A percentile compares a stretch with the other conserved stretches of the same genome.
Conservation (phyloP, 2,113 vertebrate genomes). For the Delphinus delphis region DNA sequence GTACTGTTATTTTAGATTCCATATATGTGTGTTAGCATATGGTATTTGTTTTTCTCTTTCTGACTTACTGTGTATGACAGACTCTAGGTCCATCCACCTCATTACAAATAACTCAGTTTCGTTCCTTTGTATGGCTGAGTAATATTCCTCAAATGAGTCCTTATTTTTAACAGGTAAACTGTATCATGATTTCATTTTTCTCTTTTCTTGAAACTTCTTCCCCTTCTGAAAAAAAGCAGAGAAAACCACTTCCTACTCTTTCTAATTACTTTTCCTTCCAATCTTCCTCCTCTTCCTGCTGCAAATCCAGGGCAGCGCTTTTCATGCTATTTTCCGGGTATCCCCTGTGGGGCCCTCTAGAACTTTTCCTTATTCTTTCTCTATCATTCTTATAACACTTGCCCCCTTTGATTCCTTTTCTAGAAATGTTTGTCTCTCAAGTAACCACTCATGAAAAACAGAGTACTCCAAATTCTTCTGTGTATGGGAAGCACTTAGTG, state of each 20-base stretch:
- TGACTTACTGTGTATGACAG: too few relatives aligned
- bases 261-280: not conserved
- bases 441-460: not conserved
- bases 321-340: not conserved
- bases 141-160: not conserved
- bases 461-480: not conserved
- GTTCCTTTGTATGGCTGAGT: too few relatives aligned
- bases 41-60: too few relatives aligned
- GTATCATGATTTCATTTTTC: not conserved
- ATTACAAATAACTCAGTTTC: too few relatives aligned
- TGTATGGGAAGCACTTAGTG: not conserved
- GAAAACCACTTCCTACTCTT: not conserved
- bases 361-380: not conserved
- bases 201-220: not conserved
- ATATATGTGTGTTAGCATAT: too few relatives aligned
- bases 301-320: not conserved
- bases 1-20: too few relatives aligned
- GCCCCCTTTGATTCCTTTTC: not conserved
- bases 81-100: too few relatives aligned
- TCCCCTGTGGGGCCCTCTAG: not conserved
- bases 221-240: not conserved
- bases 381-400: not conserved
- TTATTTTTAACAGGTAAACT: slow-evolving; percentile 42
- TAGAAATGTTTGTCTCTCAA: not conserved
- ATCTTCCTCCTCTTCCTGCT: not conserved